Evolutionary conservation across 2,797 vertebrate genomes (phyloP).

Genomic region (Artibeus jamaicensis): DNA sequence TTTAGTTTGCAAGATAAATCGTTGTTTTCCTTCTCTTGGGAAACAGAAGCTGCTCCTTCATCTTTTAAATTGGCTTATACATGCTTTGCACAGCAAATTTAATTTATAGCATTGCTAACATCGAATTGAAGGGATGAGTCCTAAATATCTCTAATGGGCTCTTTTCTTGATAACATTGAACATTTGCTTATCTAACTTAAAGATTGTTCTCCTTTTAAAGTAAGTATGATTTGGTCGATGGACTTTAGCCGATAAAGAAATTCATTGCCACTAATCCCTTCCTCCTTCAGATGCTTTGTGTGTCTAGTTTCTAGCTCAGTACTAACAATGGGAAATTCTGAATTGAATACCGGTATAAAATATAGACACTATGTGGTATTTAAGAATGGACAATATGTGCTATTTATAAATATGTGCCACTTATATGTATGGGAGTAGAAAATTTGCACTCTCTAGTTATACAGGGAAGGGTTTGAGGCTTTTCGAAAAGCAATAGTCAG

Average conservation of each 20-base stretch:
- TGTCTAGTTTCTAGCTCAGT: not conserved
- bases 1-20: not conserved
- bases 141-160: not conserved
- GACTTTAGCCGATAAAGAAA: constrained; percentile 3
- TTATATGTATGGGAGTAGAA: not conserved
- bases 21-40: not conserved
- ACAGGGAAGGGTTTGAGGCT: not conserved
- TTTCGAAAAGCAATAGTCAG: not conserved
- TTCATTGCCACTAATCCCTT: not conserved
- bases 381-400: not conserved
- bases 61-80: not conserved
- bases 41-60: not conserved
- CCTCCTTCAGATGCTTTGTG: not conserved
- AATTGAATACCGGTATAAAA: not conserved
- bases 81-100: not conserved
- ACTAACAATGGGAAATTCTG: not conserved
- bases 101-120: not conserved
- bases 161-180: not conserved
- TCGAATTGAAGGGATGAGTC: not conserved
- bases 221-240: not conserved
- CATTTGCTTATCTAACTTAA: constrained; percentile 23
- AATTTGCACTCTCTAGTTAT: not conserved
- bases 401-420: no score
- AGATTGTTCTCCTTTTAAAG: not conserved
- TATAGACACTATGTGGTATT: not conserved